A percentile compares a stretch with the other conserved stretches of the same genome.
Conservation (phyloP, 1,140 invertebrate species). For the Paramacrobiotus metropolitanus region DNA sequence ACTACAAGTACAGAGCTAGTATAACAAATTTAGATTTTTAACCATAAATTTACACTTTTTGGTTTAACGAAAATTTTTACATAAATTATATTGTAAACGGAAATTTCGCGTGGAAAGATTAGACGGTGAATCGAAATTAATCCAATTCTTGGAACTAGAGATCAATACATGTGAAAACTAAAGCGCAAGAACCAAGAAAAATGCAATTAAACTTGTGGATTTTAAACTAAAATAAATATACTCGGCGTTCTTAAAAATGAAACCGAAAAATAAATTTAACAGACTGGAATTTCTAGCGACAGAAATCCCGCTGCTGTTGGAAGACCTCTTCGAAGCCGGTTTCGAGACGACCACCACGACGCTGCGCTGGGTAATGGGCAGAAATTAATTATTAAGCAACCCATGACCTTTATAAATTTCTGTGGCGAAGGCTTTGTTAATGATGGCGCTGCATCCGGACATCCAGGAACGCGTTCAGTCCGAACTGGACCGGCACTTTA, state of each 20-base stretch:
- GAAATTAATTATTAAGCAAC: not conserved
- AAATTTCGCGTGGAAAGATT: not conserved
- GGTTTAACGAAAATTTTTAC: not conserved
- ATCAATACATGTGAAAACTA: too few relatives aligned
- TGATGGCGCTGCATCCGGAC: not conserved
- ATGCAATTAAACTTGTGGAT: too few relatives aligned
- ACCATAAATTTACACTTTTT: too few relatives aligned
- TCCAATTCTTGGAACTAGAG: too few relatives aligned
- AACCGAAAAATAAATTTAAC: too few relatives aligned
- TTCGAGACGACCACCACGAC: not conserved
- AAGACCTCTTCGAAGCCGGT: not conserved
- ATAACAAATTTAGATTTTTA: too few relatives aligned
- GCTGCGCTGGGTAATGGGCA: not conserved
- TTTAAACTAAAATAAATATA: too few relatives aligned
- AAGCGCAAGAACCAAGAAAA: too few relatives aligned
- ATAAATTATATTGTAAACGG: not conserved
- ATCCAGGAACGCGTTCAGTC: not conserved
- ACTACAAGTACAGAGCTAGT: too few relatives aligned
- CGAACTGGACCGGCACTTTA: not conserved
- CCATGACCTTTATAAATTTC: not conserved
- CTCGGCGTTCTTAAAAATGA: too few relatives aligned
- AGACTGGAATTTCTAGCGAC: not conserved
- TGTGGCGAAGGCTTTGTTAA: not conserved
- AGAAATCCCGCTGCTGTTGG: not conserved
- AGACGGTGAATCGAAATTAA: too few relatives aligned